Evolutionary conservation across 2,113 vertebrate genomes (phyloP).

Genomic region (Diadophis punctatus): DNA sequence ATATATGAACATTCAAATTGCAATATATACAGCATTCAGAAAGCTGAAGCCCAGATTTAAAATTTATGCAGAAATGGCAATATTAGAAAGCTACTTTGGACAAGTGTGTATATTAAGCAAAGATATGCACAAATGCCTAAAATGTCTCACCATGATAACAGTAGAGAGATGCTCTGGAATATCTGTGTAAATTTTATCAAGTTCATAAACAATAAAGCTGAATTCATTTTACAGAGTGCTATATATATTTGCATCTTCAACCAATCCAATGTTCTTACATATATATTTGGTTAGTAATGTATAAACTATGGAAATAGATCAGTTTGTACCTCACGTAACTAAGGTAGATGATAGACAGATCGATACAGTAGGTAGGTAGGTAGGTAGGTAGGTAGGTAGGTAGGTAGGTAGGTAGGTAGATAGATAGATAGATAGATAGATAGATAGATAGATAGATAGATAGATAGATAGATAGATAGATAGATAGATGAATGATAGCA

Average conservation of each 20-base stretch:
- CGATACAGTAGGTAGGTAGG: no score
- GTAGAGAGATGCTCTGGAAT: not conserved
- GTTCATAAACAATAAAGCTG: not conserved
- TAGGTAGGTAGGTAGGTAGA: no score
- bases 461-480: no score
- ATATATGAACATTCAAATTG: not conserved
- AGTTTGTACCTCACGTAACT: not conserved
- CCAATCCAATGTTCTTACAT: not conserved
- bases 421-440: no score
- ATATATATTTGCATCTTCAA: not conserved
- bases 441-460: no score
- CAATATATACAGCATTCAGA: not conserved
- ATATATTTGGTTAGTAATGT: not conserved
- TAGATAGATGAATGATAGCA: not conserved
- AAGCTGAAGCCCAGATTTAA: not conserved
- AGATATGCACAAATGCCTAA: not conserved
- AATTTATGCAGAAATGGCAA: not conserved
- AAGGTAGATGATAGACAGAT: not conserved
- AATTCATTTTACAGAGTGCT: not conserved
- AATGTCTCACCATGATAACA: not conserved
- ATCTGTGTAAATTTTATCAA: not conserved
- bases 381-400: no score
- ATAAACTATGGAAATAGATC: not conserved
- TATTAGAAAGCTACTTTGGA: not conserved
- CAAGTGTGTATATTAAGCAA: not conserved